Evolutionary conservation across 2,888 invertebrate genomes (phyloP), one percentile per base, ranked within the genome.

Genomic region (Drosophila lutescens): DNA sequence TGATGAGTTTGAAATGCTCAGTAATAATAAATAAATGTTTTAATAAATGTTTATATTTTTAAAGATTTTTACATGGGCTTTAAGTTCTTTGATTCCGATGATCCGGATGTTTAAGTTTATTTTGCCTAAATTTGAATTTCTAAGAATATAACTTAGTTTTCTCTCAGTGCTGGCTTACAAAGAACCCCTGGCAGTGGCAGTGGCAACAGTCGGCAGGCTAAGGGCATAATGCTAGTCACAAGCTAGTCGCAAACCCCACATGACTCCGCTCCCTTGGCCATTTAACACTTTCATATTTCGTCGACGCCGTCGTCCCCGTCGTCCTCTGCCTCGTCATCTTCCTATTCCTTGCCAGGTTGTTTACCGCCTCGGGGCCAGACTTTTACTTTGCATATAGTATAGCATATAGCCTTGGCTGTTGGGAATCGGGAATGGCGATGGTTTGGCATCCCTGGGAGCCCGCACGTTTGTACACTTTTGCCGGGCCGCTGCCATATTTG

Each of bases 261-360:
- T 51, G 55, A 53, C 60, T 44, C 30, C 65, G 30, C 53, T 72
- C 72, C 66, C 70, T 58, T 74, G 74, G 74, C 79, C 72, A 84
- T 86, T 85, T 84, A 85, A 85, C 85, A 85, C 85, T 86, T 85
- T 84, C 78, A 77, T 78, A 82, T 85, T 84, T 83, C 69, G 62
- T 41, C 50, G 57, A 40, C 38, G 59, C 34, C 32, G 53, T 53
- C 59, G 15, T 60, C 43, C 49, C 12, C 26, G 26, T n/a, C 23
- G 23, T 23, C 23, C 23, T 23, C 4, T 23, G 23, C 23, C 17
- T 40, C 47, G 73, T 76, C 74, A 76, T 78, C 55, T 76, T 78
- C 12, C 78, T 78, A 50, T 77, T 79, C 12, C 12, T 8, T 79
- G 81, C 76, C 80, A 77, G 81, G 77, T 82, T 81, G 71, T 63